These are phyloP conservation scores for Chloromyia formosa DNA, from an alignment of 2,888 invertebrate genomes.

Conservation along the genomic window DNA sequence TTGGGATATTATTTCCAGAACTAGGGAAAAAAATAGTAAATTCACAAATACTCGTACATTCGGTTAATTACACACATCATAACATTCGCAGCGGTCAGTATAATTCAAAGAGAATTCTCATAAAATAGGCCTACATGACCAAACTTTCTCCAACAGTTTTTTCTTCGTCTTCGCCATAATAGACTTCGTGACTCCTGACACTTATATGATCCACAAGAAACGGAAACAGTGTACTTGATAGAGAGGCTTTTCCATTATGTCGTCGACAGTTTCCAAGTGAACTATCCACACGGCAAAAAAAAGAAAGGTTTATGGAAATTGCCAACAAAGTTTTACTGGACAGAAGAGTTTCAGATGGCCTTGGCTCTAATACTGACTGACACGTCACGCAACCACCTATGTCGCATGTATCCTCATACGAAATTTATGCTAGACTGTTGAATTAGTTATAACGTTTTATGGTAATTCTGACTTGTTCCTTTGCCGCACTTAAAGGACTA, in stretches of 20 bases:
- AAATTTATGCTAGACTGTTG: conserved; percentile 12
- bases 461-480: not conserved
- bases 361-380: conserved; percentile 46
- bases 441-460: conserved; percentile 14
- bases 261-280: conserved; percentile 9
- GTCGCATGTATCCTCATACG: conserved; percentile 36
- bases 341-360: conserved; percentile 13
- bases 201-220: conserved; percentile 41
- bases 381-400: conserved; percentile 47
- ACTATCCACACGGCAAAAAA: not conserved
- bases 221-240: conserved; percentile 33
- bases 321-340: not conserved
- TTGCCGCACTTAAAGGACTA: not conserved
- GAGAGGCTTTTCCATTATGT: conserved; percentile 25
- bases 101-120: not conserved
- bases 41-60: conserved; percentile 10
- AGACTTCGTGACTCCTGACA: conserved; percentile 48
- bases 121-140: too few species aligned
- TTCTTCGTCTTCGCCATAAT: conserved; percentile 32
- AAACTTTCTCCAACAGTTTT: not conserved
- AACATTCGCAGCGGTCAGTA: conserved; percentile 18
- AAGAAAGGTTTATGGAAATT: conserved; percentile 32
- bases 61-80: conserved; percentile 14
- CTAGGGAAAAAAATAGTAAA: not conserved
- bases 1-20: too few species aligned